These are phyloP conservation scores for Odocoileus hemionus DNA, from an alignment of 2,113 vertebrate genomes.

Conservation along the genomic window DNA sequence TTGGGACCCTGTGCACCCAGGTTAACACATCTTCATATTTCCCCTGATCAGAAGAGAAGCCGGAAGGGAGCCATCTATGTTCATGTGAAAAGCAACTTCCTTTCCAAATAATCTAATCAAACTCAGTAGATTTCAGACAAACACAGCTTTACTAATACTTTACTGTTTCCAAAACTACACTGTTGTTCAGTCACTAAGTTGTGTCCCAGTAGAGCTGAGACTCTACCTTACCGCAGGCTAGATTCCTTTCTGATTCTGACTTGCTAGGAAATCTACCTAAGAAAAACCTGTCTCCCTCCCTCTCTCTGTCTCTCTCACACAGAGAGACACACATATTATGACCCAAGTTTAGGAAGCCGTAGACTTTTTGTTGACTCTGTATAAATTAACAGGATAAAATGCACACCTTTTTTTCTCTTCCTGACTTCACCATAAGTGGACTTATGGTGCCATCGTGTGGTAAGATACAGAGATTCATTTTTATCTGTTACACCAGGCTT, in stretches of 20 bases:
- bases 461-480: not conserved
- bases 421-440: not conserved
- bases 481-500: not conserved
- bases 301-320: not conserved
- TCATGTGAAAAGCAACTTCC: not conserved
- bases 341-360: not conserved
- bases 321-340: not conserved
- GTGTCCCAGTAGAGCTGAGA: not conserved
- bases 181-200: not conserved
- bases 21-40: not conserved
- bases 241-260: not conserved
- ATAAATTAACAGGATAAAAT: not conserved
- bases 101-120: not conserved
- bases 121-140: not conserved
- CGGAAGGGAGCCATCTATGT: not conserved
- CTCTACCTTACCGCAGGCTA: not conserved
- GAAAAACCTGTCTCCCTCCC: not conserved
- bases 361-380: not conserved
- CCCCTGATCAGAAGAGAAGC: not conserved
- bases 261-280: not conserved
- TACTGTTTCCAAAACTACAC: not conserved
- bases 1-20: not conserved
- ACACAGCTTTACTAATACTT: not conserved
- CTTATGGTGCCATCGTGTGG: conserved; percentile 56
- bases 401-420: not conserved